Conservation (phyloP, 2,888 invertebrate genomes). For the Abrostola tripartita region DNA sequence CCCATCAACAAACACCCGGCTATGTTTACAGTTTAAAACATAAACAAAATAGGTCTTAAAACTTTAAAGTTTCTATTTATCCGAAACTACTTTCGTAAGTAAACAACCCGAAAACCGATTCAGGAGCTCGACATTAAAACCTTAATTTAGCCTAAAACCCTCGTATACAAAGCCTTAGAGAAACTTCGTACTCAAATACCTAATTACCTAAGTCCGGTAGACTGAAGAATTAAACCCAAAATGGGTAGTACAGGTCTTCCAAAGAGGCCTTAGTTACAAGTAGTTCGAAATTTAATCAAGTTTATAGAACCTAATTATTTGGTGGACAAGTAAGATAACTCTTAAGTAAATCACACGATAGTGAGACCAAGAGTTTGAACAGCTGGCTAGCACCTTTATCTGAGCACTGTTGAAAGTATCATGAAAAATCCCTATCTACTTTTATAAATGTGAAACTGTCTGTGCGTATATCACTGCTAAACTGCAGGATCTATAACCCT, state of each 20-base stretch:
- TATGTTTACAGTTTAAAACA: no score
- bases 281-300: constrained; percentile 18
- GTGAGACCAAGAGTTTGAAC: background rate
- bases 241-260: constrained; percentile 1
- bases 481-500: no score
- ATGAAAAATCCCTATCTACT: no score
- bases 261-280: background rate
- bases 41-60: background rate
- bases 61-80: constrained; percentile 7
- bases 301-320: constrained; percentile 11
- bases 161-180: constrained; percentile 12
- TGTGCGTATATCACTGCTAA: no score
- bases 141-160: constrained; percentile 22
- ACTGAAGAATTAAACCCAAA: constrained; percentile 31
- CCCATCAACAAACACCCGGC: no score
- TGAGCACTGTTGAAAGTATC: no score
- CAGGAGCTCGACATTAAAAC: constrained; percentile 19
- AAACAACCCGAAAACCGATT: constrained; percentile 13
- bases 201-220: constrained; percentile 23
- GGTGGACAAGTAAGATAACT: constrained; percentile 1
- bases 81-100: constrained; percentile 4
- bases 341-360: background rate
- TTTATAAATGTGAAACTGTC: no score
- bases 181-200: constrained; percentile 31
- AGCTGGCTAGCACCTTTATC: no score